A percentile compares a stretch with the other conserved stretches of the same genome.
These are phyloP conservation scores for Zenarchopterus dispar DNA, from an alignment of 2,797 vertebrate genomes.

Conservation along the genomic window DNA sequence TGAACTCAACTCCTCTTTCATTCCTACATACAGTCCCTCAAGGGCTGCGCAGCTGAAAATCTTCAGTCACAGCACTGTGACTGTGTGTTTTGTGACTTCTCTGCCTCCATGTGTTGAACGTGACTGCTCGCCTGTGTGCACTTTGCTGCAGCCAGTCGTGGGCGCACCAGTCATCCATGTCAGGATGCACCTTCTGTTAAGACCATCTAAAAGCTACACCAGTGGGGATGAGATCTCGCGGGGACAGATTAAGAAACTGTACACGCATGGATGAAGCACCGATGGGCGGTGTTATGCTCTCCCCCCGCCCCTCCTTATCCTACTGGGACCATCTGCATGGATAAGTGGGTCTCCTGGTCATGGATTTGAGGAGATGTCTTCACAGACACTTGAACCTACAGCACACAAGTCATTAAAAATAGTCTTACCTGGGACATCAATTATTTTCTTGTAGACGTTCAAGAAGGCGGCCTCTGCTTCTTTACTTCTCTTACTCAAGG, in stretches of 20 bases:
- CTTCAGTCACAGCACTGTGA: slow-evolving; percentile 51
- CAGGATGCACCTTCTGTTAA: slow-evolving; percentile 67
- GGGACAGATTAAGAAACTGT: slow-evolving; percentile 66
- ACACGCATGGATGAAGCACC: slow-evolving; percentile 67
- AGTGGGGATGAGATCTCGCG: slow-evolving; percentile 50
- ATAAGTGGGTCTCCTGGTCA: slow-evolving; percentile 38
- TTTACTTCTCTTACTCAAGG: slow-evolving; percentile 98
- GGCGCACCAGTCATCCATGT: slow-evolving; percentile 65
- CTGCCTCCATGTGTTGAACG: slow-evolving; percentile 46
- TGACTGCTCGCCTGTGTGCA: slow-evolving; percentile 53
- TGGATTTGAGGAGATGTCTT: slow-evolving; percentile 21
- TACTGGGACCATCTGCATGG: slow-evolving; percentile 44
- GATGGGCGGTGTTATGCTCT: slow-evolving; percentile 38
- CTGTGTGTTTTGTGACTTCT: slow-evolving; percentile 45
- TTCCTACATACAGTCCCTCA: slow-evolving; percentile 64
- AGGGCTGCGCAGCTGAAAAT: slow-evolving; percentile 63
- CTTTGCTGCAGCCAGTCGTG: slow-evolving; percentile 39
- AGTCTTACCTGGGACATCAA: slow-evolving; percentile 96
- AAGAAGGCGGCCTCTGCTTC: slow-evolving; percentile 99
- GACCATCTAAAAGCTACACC: slow-evolving; percentile 65
- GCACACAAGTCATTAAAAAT: background rate
- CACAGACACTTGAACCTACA: slow-evolving; percentile 18
- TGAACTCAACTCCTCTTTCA: slow-evolving; percentile 73
- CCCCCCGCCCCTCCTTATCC: slow-evolving; percentile 21
- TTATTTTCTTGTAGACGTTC: slow-evolving; percentile 98